Percentiles rank a stretch among this genome's conserved stretches.
These are phyloP conservation scores for Vespertilio murinus DNA, from an alignment of 2,797 vertebrate species.

Conservation along the genomic window DNA sequence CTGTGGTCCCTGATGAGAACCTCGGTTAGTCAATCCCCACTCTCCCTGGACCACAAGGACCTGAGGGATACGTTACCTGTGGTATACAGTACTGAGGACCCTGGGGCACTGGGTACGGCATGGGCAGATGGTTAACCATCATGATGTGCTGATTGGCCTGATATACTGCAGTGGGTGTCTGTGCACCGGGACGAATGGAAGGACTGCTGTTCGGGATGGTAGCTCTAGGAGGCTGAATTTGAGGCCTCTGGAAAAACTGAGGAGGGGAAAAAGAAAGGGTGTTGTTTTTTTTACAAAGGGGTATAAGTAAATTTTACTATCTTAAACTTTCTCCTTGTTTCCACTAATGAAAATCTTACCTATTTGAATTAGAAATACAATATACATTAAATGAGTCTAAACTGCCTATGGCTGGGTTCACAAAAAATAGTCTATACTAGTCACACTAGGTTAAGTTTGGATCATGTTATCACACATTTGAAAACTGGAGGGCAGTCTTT, in stretches of 20 bases:
- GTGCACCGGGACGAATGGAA: conserved; percentile 93
- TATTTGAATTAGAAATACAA: conserved; percentile 46
- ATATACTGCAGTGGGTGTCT: conserved; percentile 94
- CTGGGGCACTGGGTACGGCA: conserved; percentile 96
- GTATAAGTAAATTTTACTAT: not conserved
- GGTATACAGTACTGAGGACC: conserved; percentile 97
- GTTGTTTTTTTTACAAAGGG: not conserved
- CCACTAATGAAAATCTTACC: conserved; percentile 35
- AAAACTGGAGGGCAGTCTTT: conserved; percentile 57
- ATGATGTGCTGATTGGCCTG: conserved; percentile 96
- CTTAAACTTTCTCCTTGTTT: not conserved
- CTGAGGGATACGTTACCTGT: conserved; percentile 86
- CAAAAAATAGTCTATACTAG: not conserved
- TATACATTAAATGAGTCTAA: not conserved
- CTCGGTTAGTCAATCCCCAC: not conserved
- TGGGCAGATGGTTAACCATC: conserved; percentile 97
- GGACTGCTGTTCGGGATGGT: conserved; percentile 93
- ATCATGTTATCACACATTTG: conserved; percentile 12
- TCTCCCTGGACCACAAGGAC: accelerated
- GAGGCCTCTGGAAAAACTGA: conserved; percentile 98
- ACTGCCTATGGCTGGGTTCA: not conserved
- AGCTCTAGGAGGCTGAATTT: conserved; percentile 94
- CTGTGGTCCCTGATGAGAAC: not conserved
- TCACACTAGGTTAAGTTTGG: conserved; percentile 17
- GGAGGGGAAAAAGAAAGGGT: conserved; percentile 5